phyloP scores from a whole-genome alignment of 2,888 invertebrate genomes.

The Papilio demoleus region DNA sequence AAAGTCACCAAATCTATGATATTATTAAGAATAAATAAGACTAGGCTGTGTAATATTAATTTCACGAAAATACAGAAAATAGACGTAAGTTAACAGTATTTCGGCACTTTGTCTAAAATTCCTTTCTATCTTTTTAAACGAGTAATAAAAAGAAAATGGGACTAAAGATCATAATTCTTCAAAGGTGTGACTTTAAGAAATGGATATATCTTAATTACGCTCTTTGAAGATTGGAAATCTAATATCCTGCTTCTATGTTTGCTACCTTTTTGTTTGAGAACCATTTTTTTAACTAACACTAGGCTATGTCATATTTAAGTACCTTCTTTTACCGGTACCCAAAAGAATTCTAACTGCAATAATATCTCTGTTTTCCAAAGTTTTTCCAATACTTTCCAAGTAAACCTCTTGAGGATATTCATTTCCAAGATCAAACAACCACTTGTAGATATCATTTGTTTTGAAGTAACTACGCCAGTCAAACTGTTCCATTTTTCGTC shows the following conservation, averaged over 20 bases:
- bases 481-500: slow-evolving; percentile 63
- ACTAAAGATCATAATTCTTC: no score
- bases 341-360: slow-evolving; percentile 54
- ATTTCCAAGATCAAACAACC: slow-evolving; percentile 77
- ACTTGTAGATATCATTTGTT: slow-evolving; percentile 83
- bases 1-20: not conserved
- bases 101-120: not conserved
- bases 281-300: not conserved
- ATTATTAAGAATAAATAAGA: no score
- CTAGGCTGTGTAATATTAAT: not conserved
- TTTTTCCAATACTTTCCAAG: slow-evolving; percentile 64
- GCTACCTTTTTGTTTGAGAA: no score
- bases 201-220: no score
- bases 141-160: no score
- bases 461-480: slow-evolving; percentile 84
- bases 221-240: no score
- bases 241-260: no score
- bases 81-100: not conserved
- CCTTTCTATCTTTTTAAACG: no score
- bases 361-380: slow-evolving; percentile 68
- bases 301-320: not conserved
- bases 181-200: no score
- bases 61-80: not conserved
- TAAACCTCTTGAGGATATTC: slow-evolving; percentile 71
- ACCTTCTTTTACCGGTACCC: slow-evolving; percentile 44